A percentile compares a stretch with the other conserved stretches of the same genome.
Conservation (phyloP, 2,113 vertebrate species). For the Mixornis gularis region DNA sequence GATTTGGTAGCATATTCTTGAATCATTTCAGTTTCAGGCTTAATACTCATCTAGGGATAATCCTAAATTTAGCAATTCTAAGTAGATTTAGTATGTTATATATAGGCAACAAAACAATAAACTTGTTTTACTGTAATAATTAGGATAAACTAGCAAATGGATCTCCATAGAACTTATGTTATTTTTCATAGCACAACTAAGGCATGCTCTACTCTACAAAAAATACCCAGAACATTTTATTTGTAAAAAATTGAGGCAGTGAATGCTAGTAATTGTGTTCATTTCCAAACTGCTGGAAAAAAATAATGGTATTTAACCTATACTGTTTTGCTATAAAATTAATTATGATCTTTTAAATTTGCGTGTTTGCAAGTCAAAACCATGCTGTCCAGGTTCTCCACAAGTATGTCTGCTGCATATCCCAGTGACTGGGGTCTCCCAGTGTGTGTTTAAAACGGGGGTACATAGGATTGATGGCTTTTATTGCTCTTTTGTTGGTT, state of each 20-base stretch:
- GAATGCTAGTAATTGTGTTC: background rate
- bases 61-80: background rate
- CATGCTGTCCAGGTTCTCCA: background rate
- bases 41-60: background rate
- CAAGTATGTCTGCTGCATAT: background rate
- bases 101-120: background rate
- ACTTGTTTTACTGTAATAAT: background rate
- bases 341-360: background rate
- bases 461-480: background rate
- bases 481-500: conserved; percentile 46
- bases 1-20: background rate
- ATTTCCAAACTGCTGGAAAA: background rate
- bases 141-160: background rate
- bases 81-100: background rate
- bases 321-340: background rate
- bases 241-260: background rate
- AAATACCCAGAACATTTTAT: background rate
- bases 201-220: background rate
- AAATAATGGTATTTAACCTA: background rate
- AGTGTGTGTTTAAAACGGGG: background rate
- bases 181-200: background rate
- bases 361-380: background rate
- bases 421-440: background rate
- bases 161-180: background rate
- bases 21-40: background rate